Evolutionary conservation across 1,140 invertebrate species (phyloP).

Genomic region (Eulimnadia texana): DNA sequence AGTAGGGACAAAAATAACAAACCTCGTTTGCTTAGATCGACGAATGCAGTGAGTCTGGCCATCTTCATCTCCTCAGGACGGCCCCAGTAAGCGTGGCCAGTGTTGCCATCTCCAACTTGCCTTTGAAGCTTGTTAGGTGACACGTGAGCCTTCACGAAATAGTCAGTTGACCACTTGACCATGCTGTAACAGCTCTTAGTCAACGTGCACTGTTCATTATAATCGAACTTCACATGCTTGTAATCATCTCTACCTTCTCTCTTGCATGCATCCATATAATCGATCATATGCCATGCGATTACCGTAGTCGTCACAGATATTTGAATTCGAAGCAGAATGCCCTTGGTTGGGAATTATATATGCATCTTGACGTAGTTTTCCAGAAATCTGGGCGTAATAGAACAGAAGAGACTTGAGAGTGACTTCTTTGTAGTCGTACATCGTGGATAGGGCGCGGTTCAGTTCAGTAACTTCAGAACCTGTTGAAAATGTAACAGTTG

Average conservation of each 20-base stretch:
- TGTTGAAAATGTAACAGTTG: neutral
- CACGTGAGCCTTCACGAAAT: slow-evolving; percentile 42
- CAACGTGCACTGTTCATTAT: slow-evolving; percentile 20
- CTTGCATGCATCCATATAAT: slow-evolving; percentile 32
- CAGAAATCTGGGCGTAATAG: slow-evolving; percentile 48
- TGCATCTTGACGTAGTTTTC: slow-evolving; percentile 34
- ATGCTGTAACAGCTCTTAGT: slow-evolving; percentile 25
- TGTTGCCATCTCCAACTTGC: slow-evolving; percentile 39
- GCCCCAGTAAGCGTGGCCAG: slow-evolving; percentile 41
- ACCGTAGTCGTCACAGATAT: slow-evolving; percentile 42
- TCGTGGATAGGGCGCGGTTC: neutral
- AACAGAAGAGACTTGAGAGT: slow-evolving; percentile 40
- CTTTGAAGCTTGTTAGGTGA: slow-evolving; percentile 38
- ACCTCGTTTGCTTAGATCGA: too few species aligned
- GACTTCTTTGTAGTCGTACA: slow-evolving; percentile 36
- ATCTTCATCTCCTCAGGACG: slow-evolving; percentile 45
- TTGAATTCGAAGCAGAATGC: slow-evolving; percentile 46
- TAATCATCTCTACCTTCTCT: slow-evolving; percentile 24
- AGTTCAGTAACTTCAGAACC: too few species aligned
- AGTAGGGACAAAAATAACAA: too few species aligned
- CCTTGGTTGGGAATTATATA: slow-evolving; percentile 42
- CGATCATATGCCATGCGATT: slow-evolving; percentile 42
- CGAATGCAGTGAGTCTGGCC: slow-evolving; percentile 29
- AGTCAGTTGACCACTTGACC: slow-evolving; percentile 45
- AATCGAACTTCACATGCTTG: too few species aligned